These are phyloP conservation scores for Genyomyrus donnyi DNA, from an alignment of 2,113 vertebrate species.

Conservation along the genomic window DNA sequence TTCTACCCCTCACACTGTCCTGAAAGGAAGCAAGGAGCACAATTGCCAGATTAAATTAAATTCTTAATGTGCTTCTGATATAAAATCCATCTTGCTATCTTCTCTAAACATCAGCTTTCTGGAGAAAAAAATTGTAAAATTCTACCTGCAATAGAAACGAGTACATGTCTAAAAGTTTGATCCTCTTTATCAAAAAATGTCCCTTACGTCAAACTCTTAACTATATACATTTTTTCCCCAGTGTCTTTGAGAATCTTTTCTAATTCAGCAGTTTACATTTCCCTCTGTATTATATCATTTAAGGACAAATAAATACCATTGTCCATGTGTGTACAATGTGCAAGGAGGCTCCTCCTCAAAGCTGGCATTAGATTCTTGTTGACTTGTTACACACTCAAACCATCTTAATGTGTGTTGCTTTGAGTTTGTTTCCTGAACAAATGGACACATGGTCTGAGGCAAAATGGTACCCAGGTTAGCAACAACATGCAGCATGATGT, in stretches of 20 bases:
- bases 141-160: not conserved
- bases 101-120: slow-evolving; percentile 24
- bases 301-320: not conserved
- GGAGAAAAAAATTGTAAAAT: not conserved
- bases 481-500: not conserved
- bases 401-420: not conserved
- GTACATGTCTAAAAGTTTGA: not conserved
- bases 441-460: not conserved
- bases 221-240: not conserved
- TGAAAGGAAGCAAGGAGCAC: slow-evolving; percentile 12
- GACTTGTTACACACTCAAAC: not conserved
- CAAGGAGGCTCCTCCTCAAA: not conserved
- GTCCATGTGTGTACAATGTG: not conserved
- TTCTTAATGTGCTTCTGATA: slow-evolving; percentile 19
- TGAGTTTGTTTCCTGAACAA: not conserved
- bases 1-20: not conserved
- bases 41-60: slow-evolving; percentile 25
- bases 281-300: not conserved
- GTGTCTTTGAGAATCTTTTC: not conserved
- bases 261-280: not conserved
- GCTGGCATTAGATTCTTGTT: not conserved
- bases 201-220: not conserved
- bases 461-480: not conserved
- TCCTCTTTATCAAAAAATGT: not conserved
- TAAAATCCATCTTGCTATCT: slow-evolving; percentile 17